Base-by-base conservation (phyloP, 92 coral and sea anemone genomes). In the Diadumene lineata region DNA sequence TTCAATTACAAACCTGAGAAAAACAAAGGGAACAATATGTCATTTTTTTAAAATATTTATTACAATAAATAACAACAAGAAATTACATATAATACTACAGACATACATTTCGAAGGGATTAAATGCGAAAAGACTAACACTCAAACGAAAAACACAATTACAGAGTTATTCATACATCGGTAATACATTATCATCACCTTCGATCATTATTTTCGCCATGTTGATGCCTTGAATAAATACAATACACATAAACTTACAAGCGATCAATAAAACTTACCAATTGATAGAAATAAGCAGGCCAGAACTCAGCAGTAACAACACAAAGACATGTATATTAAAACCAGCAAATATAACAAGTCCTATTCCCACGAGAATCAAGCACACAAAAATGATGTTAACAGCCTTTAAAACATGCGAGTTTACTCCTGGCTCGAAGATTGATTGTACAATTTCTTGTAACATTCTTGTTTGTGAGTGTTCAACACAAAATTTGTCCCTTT, bases 341-440 rank as follows among this genome's bases (percentile, higher is more conserved):
- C 90, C 88, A 62, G 84, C 75, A 25, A 50, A 29, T 19, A 88
- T 24, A 57, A 90, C 62, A 69, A 93, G 60, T 19, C 70, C 60
- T 18, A 89, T 51, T 26, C 81, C 81, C 25, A 91, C 85, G 8
- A 83, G 55, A 22, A 93, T 63, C 61, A 93, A 81, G 32, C 86
- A 76, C 43, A 81, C 68, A 69, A 91, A 94, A 23, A 69, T 84
- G 28, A 91, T 51, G 62, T 94, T 94, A 57, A 91, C 72, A 26
- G 92, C 92, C 27, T 57, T 74, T 77, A 92, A 71, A 25, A 91
- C 84, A 34, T 82, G 87, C 11, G 85, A 84, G 82, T 84, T 85
- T 30, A 88, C 97, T 33, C 98, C 97, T 9, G 98, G 97, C 68
- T 91, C 97, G 68, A 94, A 88, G 76, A 94, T 86, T 11, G 98